A percentile compares a stretch with the other conserved stretches of the same genome.
Evolutionary conservation across 2,113 vertebrate species (phyloP).

Genomic region (Oreotrochilus melanogaster): DNA sequence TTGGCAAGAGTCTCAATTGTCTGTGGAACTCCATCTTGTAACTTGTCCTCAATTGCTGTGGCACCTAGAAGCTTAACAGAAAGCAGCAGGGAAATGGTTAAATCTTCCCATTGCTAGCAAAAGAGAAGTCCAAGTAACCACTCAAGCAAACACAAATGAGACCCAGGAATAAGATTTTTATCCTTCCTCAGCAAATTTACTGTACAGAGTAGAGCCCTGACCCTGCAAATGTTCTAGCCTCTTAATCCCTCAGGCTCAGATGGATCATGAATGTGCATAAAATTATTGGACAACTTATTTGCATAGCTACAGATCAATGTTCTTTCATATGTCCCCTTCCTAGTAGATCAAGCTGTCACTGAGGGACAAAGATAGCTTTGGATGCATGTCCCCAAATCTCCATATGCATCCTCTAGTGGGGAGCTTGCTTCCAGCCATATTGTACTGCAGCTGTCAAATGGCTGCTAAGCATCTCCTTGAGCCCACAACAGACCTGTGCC

Average conservation of each 20-base stretch:
- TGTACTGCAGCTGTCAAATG: neutral
- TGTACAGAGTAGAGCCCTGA: neutral
- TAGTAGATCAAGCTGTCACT: neutral
- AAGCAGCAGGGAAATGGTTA: neutral
- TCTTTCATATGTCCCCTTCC: neutral
- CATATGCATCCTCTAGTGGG: neutral
- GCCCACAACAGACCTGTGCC: neutral
- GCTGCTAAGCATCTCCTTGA: neutral
- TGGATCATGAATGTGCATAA: neutral
- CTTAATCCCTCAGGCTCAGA: neutral
- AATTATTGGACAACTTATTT: neutral
- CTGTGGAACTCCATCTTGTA: slow-evolving; percentile 94
- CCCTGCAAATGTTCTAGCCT: neutral
- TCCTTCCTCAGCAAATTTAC: neutral
- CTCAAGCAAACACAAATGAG: neutral
- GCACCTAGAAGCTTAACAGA: slow-evolving; percentile 85
- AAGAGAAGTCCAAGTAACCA: neutral
- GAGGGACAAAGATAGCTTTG: neutral
- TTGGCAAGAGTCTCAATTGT: slow-evolving; percentile 88
- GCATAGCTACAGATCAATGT: neutral
- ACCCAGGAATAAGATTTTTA: neutral
- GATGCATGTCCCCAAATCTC: neutral
- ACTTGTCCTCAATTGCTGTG: slow-evolving; percentile 94
- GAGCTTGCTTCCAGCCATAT: neutral
- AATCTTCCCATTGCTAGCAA: neutral